These are phyloP conservation scores for Pedicia rivosa DNA, from an alignment of 2,888 invertebrate species.

Conservation along the genomic window DNA sequence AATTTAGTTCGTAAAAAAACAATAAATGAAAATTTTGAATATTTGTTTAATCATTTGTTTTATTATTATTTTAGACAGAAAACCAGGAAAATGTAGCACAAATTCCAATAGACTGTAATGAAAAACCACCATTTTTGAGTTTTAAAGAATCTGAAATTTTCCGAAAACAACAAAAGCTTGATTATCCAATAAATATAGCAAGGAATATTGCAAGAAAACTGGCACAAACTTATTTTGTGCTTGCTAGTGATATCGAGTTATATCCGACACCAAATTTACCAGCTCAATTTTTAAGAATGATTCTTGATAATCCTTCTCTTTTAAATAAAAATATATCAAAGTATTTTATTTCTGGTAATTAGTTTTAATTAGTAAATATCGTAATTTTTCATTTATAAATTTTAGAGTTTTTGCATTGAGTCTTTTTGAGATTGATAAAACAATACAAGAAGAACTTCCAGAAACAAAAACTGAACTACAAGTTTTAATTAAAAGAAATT, in stretches of 20 bases:
- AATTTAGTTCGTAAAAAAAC: constrained; percentile 12
- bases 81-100: too few relatives aligned
- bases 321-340: too few relatives aligned
- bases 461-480: constrained; percentile 17
- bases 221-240: constrained; percentile 60
- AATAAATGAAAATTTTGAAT: too few relatives aligned
- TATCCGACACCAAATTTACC: constrained; percentile 73
- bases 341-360: too few relatives aligned
- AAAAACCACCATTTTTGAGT: too few relatives aligned
- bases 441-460: constrained; percentile 14
- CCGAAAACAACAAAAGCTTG: constrained; percentile 51
- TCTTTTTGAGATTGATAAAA: constrained; percentile 57
- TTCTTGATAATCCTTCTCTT: too few relatives aligned
- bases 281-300: too few relatives aligned
- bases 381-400: too few relatives aligned
- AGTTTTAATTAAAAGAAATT: constrained; percentile 10
- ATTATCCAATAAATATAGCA: constrained; percentile 79
- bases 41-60: too few relatives aligned
- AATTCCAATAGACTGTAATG: too few relatives aligned
- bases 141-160: too few relatives aligned
- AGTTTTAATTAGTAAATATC: too few relatives aligned
- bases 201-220: constrained; percentile 68
- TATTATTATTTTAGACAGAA: not conserved
- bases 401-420: constrained; percentile 69
- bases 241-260: constrained; percentile 75